Evolutionary conservation across 2,797 vertebrate genomes (phyloP), one percentile per base, ranked within the genome.

Genomic region (Ataeniobius toweri): DNA sequence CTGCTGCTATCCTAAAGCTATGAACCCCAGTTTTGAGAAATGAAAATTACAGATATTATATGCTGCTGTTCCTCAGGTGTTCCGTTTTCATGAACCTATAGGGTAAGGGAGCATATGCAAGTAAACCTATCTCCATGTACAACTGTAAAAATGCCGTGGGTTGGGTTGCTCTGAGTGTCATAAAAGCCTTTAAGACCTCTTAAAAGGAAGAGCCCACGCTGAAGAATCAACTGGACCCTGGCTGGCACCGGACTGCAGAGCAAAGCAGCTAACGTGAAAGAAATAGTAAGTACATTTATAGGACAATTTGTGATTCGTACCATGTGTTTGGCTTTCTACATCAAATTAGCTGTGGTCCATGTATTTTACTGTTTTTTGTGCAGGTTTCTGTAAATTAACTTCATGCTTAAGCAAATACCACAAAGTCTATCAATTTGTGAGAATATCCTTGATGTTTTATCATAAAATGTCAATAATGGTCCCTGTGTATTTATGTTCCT

Each of bases 101-200:
- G 80, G 83, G 86, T 87, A 82, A 86, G 73, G 81, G 85, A 81
- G 77, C 83, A 89, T 46, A 46, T 80, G 85, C 63, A 77, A 76
- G 94, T 92, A 95, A 95, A 89, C 78, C 89, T 89, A 94, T 94
- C 82, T 87, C 77, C 68, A 72, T 68, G 74, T 83, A 81, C 85
- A 79, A 73, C 70, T 36, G 73, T 56, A 55, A 78, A 86, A 80
- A 89, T 85, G 82, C 71, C 84, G 68, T 56, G 81, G 81, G 83
- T 85, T 80, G 88, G 83, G 86, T 82, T 87, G 81, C 85, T 80
- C 71, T 22, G 48, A 84, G 81, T 83, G 85, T 89, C 89, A 82
- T 83, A 77, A 85, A 92, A 89, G 80, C 71, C 71, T 84, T 92
- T 86, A 91, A 90, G 90, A 83, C 86, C 78, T 92, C 81, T 91